Evolutionary conservation across 2,888 invertebrate genomes (phyloP), one percentile per base, ranked within the genome.

Genomic region (Oeneis ivallda): DNA sequence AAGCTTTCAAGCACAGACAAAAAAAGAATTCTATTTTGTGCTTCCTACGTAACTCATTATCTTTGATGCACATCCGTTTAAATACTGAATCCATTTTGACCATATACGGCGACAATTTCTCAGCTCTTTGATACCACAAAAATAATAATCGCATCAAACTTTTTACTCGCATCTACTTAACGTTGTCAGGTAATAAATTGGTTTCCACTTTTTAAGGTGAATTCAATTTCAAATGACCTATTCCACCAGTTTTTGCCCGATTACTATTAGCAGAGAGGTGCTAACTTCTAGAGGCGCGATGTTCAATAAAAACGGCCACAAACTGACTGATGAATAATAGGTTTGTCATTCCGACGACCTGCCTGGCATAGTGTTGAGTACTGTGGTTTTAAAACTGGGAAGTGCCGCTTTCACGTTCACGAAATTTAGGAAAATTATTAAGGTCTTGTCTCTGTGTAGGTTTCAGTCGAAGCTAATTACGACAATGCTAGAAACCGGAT

Each of bases 151-250:
- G 41, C 56, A 19, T 41, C 56, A 41, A 56, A 41, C 19, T 56
- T 56, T 56, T 56, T 56, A 4, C 54, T 8, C 41, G 17, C 39
- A 2, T 17, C 39, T 56, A 56, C 56, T 56, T 41, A 56, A 56
- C 39, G 56, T 19, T 56, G 56, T 39, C 56, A 56, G 56, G 56
- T 45, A 47, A 45, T 58, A 58, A 58, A 58, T 58, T 47, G 45
- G 15, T 47, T 17, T 2, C 17, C n/a, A 47, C 34, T 47, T 45
- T 19, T 58, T 53, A 49, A 53, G 54, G 43, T 26, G 37, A 62
- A 66, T 56, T 59, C 57, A 61, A 47, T 50, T 62, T 49, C 19
- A 32, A n/a, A 39, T 62, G 67, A 62, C 67, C 67, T 61, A 58
- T 47, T 47, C 58, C 53, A 45, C 47, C 41, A 19, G 65, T 62